Base-by-base conservation (phyloP, 2,888 invertebrate species). In the Calliscelio sp. region DNA sequence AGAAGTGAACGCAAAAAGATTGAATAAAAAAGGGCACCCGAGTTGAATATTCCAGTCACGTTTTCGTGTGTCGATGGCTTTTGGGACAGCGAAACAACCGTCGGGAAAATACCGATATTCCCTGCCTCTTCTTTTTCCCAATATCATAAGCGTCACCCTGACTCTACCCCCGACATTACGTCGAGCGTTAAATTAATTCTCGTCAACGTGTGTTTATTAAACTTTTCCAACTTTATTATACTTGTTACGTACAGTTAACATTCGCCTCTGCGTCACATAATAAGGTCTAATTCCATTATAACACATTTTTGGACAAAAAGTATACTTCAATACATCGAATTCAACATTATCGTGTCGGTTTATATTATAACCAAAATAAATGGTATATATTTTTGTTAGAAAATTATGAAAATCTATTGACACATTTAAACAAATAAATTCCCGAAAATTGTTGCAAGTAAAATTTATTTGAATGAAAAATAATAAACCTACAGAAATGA, bases 181-280 rank as follows among this genome's bases (percentile, higher is more conserved):
- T 53, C 28, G 1, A 68, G 55, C 57, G 66, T 75, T 84, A 84
- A 84, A 84, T 84, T 77, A 81, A 81, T 84, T 77, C 63, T 38
- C 73, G 73, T 70, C 77, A 65, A 71, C 25, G n/a, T 57, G 55
- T 66, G 41, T 77, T 71, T 77, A 74, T 75, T 70, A 70, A 68
- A 81, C 44, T 63, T 55, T 75, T 63, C 53, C 10, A 75, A 53
- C 20, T 61, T 61, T 61, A 77, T 77, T 66, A 77, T 41, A 70
- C 44, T 20, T 22, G 57, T 70, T 70, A 32, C 28, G 55, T 44
- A 57, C 35, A 38, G 1, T 38, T 32, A 25, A 49, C 49, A 49
- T 28, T 49, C 28, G 28, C 25, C 18, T 8, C 38, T 51, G 20
- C 20, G 41, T 44, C 70, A 38, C 41, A 53, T 55, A 68, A 59